Evolutionary conservation across 2,888 invertebrate species (phyloP), one percentile per base, ranked within the genome.

Genomic region (Nomada lathburiana): DNA sequence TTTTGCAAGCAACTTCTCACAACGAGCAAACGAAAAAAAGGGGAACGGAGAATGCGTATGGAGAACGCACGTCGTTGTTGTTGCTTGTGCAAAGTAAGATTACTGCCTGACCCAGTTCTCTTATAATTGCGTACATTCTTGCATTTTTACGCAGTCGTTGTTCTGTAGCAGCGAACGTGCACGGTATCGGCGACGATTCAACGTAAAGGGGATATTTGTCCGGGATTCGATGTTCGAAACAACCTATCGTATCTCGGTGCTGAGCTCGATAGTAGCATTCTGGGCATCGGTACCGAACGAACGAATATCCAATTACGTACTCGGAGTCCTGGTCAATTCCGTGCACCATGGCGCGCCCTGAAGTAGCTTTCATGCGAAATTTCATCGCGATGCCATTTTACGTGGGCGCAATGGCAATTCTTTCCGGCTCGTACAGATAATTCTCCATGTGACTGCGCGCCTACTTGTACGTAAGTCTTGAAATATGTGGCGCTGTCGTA

Each of bases 31-130:
- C 10, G 23, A 36, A 36, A 36, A 29, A 29, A 2, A 5, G 20
- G 2, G 62, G 16, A 63, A 64, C 13, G 63, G 23, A n/a, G 23
- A 16, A 1, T 16, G 47, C 20, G 50, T 36, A 69, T 26, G 67
- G 67, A 57, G 50, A 57, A 53, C 26, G 55, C 53, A 2, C 36
- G 23, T 29, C 36, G 69, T 55, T 13, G 57, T 71, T 57, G 62
- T 69, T 65, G 44, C 44, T 36, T n/a, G 36, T 26, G 59, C 47
- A 69, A 72, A 72, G 78, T 65, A 70, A 80, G 63, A 79, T 73
- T 65, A 64, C 79, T 69, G 63, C 70, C 74, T 80, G 82, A 68
- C 82, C 82, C 75, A 80, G 47, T 80, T 82, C 47, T 52, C 13
- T n/a, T n/a, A 47, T 76, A 76, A 80, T 80, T 68, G 71, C 80